Base-by-base conservation (phyloP, 2,113 vertebrate species). In the Pelvicachromis taeniatus region DNA sequence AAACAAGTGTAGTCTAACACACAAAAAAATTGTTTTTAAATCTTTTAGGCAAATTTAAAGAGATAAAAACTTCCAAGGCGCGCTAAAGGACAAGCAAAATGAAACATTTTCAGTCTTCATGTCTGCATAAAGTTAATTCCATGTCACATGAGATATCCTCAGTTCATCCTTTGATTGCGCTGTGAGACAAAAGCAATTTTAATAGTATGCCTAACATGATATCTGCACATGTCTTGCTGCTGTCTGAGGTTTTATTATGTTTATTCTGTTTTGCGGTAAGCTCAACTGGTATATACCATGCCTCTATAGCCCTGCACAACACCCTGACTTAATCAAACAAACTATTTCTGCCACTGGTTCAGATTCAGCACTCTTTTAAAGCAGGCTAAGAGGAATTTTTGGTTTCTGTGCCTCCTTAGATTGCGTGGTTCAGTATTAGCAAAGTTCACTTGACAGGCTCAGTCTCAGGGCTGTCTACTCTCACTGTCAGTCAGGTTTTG, bases 231-330 rank as follows among this genome's bases (percentile, higher is more conserved):
- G 26, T 45, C 38, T 40, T 70, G 65, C 38, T 70, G 13, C 65
- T 9, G 3, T 70, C 38, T 70, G 13, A 45, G 21, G 21, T 63
- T 70, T 70, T 68, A 68, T 16, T 9, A 16, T 4, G 16, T 68
- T 68, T 68, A 68, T 45, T 45, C 63, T 68, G n/a, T 42, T 68
- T 4, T 0, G 63, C 42, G 21, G 6, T 68, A 16, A 68, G 26
- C 12, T 42, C 63, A 42, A 42, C 63, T 68, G 21, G 5, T 70
- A 14, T 26, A 23, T 0, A 45, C 1, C 65, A 19, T 73, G 23
- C 14, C 23, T 2, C 38, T 23, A 4, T 6, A 70, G 3, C 38
- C 38, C 12, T 0, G 7, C 38, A 9, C 63, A 9, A 68, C n/a
- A 38, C 1, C 35, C n/a, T 21, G 35, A 23, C n/a, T 26, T 4